Evolutionary conservation across 2,113 vertebrate genomes (phyloP).

Genomic region (Oncorhynchus clarkii): DNA sequence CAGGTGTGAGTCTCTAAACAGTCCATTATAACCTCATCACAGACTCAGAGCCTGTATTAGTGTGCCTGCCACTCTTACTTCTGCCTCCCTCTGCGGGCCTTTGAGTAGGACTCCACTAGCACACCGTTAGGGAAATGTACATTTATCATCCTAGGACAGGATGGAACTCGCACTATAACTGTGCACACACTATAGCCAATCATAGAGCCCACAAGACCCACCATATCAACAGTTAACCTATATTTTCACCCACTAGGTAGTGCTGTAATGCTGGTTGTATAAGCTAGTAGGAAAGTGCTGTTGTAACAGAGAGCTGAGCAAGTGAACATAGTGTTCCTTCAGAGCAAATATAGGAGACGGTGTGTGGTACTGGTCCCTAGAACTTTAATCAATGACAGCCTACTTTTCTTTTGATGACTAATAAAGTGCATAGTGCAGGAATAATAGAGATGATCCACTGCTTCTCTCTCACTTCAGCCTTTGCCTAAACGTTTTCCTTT

Average conservation of each 20-base stretch:
- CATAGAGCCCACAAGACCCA: background rate
- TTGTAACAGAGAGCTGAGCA: background rate
- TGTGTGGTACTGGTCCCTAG: background rate
- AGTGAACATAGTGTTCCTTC: background rate
- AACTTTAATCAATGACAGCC: background rate
- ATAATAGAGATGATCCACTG: background rate
- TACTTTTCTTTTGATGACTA: background rate
- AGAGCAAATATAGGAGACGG: background rate
- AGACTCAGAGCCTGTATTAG: constrained; percentile 55
- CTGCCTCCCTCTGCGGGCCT: constrained; percentile 18
- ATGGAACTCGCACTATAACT: background rate
- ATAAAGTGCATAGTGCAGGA: background rate
- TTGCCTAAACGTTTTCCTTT: background rate
- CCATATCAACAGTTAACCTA: background rate
- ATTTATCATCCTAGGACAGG: constrained; percentile 2
- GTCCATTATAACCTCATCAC: constrained; percentile 62
- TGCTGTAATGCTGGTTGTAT: background rate
- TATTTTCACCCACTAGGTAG: background rate
- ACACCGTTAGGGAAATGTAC: constrained; percentile 54
- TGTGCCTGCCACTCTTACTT: constrained; percentile 27
- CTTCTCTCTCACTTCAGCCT: background rate
- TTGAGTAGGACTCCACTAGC: constrained; percentile 34
- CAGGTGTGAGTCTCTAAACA: constrained; percentile 65
- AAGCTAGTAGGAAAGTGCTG: background rate
- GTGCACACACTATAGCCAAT: background rate